Conservation (phyloP, 2,113 vertebrate genomes). For the Gavialis gangeticus region DNA sequence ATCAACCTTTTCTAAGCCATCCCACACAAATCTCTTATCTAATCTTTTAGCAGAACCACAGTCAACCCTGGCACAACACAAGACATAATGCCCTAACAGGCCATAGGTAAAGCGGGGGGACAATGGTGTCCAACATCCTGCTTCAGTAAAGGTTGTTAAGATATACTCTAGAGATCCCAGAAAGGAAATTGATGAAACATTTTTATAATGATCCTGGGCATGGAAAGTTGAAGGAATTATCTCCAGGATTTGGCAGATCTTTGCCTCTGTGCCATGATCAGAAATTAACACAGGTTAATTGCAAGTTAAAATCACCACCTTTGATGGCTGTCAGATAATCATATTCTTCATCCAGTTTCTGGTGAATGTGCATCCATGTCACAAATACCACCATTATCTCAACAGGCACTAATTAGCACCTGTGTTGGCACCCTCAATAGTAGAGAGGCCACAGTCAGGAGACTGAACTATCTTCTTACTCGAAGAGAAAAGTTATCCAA, state of each 20-base stretch:
- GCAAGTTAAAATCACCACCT: neutral
- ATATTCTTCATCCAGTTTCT: neutral
- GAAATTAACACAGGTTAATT: neutral
- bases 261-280: fast-evolving
- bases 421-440: neutral
- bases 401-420: fast-evolving
- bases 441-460: neutral
- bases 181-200: neutral
- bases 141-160: no score
- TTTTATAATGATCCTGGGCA: neutral
- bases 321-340: neutral
- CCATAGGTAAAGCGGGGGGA: no score
- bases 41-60: no score
- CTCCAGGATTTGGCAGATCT: neutral
- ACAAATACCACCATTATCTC: neutral
- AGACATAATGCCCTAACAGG: no score
- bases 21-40: no score
- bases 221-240: neutral
- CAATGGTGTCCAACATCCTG: no score
- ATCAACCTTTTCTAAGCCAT: no score
- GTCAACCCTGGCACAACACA: no score
- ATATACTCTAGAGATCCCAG: no score
- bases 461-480: neutral
- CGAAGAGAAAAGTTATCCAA: neutral
- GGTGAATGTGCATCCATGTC: neutral